phyloP scores from a whole-genome alignment of 2,888 invertebrate genomes.

The Drosophila paranaensis region DNA sequence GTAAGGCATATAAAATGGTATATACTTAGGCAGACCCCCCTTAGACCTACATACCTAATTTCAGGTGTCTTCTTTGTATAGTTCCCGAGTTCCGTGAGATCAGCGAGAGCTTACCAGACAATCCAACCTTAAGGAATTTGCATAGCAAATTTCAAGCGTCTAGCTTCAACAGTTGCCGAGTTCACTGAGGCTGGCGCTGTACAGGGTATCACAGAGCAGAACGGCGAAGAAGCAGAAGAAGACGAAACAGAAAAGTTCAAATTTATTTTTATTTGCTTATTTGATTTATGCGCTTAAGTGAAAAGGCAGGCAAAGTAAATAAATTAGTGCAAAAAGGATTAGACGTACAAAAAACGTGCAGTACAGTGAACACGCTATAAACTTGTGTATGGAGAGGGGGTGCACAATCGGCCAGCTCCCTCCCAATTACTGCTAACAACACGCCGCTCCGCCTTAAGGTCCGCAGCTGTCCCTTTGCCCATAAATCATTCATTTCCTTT shows the following conservation, averaged over 20 bases:
- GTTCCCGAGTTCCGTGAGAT: neutral
- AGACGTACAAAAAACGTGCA: slow-evolving; percentile 31
- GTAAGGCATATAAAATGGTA: neutral
- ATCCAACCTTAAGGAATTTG: neutral
- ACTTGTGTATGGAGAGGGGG: slow-evolving; percentile 3
- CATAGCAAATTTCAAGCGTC: neutral
- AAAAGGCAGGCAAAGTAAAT: slow-evolving; percentile 63
- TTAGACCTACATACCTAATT: neutral
- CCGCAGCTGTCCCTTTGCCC: slow-evolving; percentile 15
- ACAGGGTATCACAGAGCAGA: neutral
- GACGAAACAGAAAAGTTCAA: slow-evolving; percentile 44
- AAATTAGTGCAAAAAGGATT: slow-evolving; percentile 72
- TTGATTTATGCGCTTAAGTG: slow-evolving; percentile 61
- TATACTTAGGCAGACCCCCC: neutral
- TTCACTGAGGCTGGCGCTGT: neutral
- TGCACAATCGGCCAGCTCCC: neutral
- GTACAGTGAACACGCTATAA: slow-evolving; percentile 12
- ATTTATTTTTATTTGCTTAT: slow-evolving; percentile 70
- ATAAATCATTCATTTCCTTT: slow-evolving; percentile 71
- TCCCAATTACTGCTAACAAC: neutral
- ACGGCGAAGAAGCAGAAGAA: neutral
- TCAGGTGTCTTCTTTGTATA: neutral
- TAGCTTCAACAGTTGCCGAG: no score
- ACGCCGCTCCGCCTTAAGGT: slow-evolving; percentile 1
- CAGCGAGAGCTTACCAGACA: neutral